phyloP scores from a whole-genome alignment of 1,140 invertebrate species.

The Magallana gigas region DNA sequence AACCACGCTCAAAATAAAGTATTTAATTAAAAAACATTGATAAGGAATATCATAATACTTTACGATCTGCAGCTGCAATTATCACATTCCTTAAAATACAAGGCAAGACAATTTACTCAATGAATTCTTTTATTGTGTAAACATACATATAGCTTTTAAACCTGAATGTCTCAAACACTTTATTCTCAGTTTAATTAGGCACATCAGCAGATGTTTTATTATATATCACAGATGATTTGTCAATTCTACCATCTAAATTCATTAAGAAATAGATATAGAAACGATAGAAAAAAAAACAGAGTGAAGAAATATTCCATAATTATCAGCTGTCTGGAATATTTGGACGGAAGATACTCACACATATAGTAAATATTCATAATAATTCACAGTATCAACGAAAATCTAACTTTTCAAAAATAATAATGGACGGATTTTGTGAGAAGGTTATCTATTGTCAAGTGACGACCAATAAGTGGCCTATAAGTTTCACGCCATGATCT shows the following conservation, averaged over 20 bases:
- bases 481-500: slow-evolving; percentile 14
- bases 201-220: slow-evolving; percentile 17
- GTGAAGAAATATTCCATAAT: background rate
- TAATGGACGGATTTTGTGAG: slow-evolving; percentile 4
- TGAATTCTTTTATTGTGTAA: slow-evolving; percentile 15
- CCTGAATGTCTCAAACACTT: background rate
- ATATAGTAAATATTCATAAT: background rate
- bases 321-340: background rate
- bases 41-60: too few relatives aligned
- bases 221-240: slow-evolving; percentile 21
- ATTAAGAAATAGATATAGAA: background rate
- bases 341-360: background rate
- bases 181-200: slow-evolving; percentile 1
- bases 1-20: too few relatives aligned
- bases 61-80: too few relatives aligned
- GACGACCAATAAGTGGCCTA: background rate
- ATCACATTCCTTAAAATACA: too few relatives aligned
- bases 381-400: background rate
- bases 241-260: background rate
- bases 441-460: background rate
- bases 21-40: too few relatives aligned
- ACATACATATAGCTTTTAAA: slow-evolving; percentile 2
- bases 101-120: background rate
- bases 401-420: background rate
- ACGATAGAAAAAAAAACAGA: background rate